Conservation (phyloP, 2,797 vertebrate species). For the Hoplostethus atlanticus region DNA sequence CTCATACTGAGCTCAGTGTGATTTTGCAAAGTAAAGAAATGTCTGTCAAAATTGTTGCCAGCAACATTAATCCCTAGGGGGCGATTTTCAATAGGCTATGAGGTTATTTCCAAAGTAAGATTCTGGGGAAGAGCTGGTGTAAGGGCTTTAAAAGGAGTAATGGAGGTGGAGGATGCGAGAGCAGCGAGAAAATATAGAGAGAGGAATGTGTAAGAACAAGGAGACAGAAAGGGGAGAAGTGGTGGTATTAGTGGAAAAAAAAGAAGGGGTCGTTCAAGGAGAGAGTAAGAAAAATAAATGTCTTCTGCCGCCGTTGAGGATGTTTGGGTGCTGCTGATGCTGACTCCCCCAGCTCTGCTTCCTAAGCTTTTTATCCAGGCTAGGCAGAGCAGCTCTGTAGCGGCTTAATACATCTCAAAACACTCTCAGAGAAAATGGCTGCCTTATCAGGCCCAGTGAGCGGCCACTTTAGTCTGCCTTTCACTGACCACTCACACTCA, state of each 20-base stretch:
- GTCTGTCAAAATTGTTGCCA: constrained; percentile 26
- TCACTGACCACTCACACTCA: constrained; percentile 3
- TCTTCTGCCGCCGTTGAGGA: not conserved
- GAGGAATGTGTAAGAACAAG: constrained; percentile 5
- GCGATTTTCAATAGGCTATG: constrained; percentile 12
- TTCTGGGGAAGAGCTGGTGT: not conserved
- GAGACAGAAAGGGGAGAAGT: constrained; percentile 15
- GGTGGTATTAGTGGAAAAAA: constrained; percentile 22
- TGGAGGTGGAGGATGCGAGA: not conserved
- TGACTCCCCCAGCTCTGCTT: constrained; percentile 23
- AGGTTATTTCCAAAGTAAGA: not conserved
- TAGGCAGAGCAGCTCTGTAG: constrained; percentile 41
- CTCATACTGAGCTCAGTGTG: not conserved
- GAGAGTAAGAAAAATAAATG: not conserved
- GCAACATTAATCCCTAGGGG: constrained; percentile 22
- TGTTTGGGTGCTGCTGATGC: not conserved
- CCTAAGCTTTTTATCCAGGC: constrained; percentile 58
- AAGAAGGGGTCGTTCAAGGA: constrained; percentile 17
- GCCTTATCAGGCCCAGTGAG: constrained; percentile 55
- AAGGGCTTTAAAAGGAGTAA: not conserved
- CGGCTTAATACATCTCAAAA: constrained; percentile 51
- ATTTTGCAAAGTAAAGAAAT: constrained; percentile 2
- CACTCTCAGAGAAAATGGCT: constrained; percentile 52
- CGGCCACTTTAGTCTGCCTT: constrained; percentile 44
- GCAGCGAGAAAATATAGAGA: not conserved